Evolutionary conservation across 2,113 vertebrate species (phyloP).

Genomic region (Tylochromis polylepis): DNA sequence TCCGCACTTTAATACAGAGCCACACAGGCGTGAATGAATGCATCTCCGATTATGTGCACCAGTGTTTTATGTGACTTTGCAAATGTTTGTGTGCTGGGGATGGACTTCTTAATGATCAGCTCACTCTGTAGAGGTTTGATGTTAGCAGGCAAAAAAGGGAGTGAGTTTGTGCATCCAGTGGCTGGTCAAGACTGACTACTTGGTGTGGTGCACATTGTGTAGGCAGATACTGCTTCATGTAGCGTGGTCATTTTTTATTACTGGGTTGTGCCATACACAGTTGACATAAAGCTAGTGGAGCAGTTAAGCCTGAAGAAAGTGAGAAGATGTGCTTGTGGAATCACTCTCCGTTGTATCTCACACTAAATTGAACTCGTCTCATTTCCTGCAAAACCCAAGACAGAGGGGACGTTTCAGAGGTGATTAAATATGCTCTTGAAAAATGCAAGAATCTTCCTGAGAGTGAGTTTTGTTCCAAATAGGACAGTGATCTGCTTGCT

Average conservation of each 20-base stretch:
- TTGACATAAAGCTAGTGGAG: conserved; percentile 58
- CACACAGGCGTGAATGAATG: conserved; percentile 20
- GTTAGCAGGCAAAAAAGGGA: neutral
- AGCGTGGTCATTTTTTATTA: conserved; percentile 57
- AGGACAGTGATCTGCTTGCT: neutral
- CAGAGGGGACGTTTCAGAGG: conserved; percentile 1
- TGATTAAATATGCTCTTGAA: conserved; percentile 18
- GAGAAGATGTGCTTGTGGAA: conserved; percentile 37
- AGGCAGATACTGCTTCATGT: conserved; percentile 70
- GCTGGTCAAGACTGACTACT: conserved; percentile 19
- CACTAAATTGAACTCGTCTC: conserved; percentile 32
- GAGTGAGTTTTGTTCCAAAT: neutral
- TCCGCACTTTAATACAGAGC: conserved; percentile 7
- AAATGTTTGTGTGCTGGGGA: neutral
- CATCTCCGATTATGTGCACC: conserved; percentile 13
- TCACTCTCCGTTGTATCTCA: conserved; percentile 51
- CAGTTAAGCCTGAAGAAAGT: conserved; percentile 59
- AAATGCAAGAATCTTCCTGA: neutral
- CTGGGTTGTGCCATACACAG: conserved; percentile 36
- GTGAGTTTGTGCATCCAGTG: conserved; percentile 39
- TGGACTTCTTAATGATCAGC: neutral
- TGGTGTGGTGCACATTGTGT: conserved; percentile 43
- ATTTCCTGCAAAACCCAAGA: conserved; percentile 46
- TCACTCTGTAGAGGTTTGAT: conserved; percentile 18
- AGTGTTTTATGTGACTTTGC: neutral